phyloP scores from a whole-genome alignment of 2,888 invertebrate species.

The Bedellia somnulentella region DNA sequence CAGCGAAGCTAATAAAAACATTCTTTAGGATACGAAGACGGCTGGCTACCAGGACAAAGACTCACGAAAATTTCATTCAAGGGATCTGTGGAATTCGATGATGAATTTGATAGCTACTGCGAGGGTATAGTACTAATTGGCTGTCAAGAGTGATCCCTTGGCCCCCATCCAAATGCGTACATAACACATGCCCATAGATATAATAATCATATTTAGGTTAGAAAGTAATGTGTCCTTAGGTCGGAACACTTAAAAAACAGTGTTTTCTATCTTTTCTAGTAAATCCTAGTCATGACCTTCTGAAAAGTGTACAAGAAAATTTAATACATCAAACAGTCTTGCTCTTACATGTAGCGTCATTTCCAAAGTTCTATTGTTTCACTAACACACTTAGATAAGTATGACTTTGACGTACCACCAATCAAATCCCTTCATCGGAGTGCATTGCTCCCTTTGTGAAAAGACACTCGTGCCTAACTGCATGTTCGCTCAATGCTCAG shows the following conservation, averaged over 20 bases:
- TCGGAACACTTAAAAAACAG: no score
- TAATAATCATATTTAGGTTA: no score
- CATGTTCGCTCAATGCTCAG: conserved; percentile 51
- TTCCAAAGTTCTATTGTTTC: background rate
- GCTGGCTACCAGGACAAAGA: conserved; percentile 58
- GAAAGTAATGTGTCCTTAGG: no score
- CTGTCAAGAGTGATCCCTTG: conserved; percentile 35
- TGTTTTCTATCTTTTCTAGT: no score
- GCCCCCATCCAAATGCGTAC: conserved; percentile 3
- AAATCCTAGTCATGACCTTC: no score
- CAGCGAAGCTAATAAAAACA: conserved; percentile 35
- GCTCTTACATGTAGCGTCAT: background rate
- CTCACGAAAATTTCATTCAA: conserved; percentile 55
- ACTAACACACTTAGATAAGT: background rate
- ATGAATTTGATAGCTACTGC: conserved; percentile 52
- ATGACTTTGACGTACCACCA: no score
- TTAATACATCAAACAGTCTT: no score
- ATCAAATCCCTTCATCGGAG: no score
- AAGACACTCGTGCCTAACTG: conserved; percentile 29
- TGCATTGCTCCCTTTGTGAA: no score
- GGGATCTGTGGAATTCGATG: conserved; percentile 51
- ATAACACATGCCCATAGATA: conserved; percentile 1
- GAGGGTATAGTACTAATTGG: conserved; percentile 54
- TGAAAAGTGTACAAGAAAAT: no score
- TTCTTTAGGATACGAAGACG: conserved; percentile 52